phyloP scores from a whole-genome alignment of 2,797 vertebrate genomes.

The Sebastes miniatus region DNA sequence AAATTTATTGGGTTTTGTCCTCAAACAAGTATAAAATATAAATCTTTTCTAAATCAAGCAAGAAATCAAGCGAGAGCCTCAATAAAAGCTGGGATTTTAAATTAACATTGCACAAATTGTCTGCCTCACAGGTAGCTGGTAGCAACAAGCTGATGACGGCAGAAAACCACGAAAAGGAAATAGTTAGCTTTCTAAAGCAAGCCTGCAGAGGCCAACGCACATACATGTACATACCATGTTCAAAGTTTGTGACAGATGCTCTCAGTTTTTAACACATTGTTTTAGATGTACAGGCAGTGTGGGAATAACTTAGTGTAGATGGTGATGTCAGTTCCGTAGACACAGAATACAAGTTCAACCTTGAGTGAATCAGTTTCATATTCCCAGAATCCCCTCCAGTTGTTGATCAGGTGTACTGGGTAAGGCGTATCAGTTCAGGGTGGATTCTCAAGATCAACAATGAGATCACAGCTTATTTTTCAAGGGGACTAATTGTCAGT shows the following conservation, averaged over 20 bases:
- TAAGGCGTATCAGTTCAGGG: not conserved
- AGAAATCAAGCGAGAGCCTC: slow-evolving; percentile 71
- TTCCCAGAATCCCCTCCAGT: not conserved
- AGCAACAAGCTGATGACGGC: slow-evolving; percentile 47
- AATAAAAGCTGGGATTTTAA: slow-evolving; percentile 70
- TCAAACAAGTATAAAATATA: slow-evolving; percentile 85
- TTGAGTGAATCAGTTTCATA: not conserved
- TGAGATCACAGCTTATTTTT: not conserved
- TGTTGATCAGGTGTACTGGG: not conserved
- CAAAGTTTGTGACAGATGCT: slow-evolving; percentile 16
- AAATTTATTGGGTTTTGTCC: slow-evolving; percentile 80
- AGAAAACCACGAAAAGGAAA: slow-evolving; percentile 2
- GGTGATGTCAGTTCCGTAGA: slow-evolving; percentile 29
- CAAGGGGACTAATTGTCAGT: not conserved
- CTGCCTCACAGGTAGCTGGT: slow-evolving; percentile 54
- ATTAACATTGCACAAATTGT: slow-evolving; percentile 77
- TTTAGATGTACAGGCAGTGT: slow-evolving; percentile 10
- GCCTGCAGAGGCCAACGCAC: slow-evolving; percentile 24
- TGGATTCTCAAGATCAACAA: not conserved
- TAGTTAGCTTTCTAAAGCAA: slow-evolving; percentile 29
- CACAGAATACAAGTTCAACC: slow-evolving; percentile 11
- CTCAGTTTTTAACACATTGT: slow-evolving; percentile 14
- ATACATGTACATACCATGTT: not conserved
- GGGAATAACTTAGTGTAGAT: slow-evolving; percentile 5
- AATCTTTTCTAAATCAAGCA: slow-evolving; percentile 74